These are phyloP conservation scores for Leptobrachium leishanense DNA, from an alignment of 2,113 vertebrate species.

Conservation along the genomic window DNA sequence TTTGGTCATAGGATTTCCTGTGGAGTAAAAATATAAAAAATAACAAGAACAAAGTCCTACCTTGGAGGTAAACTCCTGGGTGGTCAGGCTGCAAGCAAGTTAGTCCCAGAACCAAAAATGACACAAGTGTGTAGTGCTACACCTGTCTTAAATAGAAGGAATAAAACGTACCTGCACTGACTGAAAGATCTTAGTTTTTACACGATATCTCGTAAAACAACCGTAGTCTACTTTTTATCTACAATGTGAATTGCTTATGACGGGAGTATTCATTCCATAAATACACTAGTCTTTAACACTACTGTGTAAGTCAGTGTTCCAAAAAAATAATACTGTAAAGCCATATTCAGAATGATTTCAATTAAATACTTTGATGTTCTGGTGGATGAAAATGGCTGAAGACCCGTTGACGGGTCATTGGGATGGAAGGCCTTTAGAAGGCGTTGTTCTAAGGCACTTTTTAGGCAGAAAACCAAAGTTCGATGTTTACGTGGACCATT, in stretches of 20 bases:
- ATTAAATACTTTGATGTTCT: slow-evolving; percentile 36
- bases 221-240: not conserved
- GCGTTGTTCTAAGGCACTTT: not conserved
- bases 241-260: slow-evolving; percentile 22
- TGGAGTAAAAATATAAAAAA: slow-evolving; percentile 4
- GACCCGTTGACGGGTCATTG: not conserved
- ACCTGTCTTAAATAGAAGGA: slow-evolving; percentile 30
- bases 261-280: slow-evolving; percentile 33
- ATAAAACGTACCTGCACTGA: slow-evolving; percentile 20
- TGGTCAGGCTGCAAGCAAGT: slow-evolving; percentile 10
- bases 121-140: slow-evolving; percentile 28
- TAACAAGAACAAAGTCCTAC: not conserved
- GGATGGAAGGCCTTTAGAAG: slow-evolving; percentile 7
- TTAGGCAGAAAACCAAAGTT: not conserved
- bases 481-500: slow-evolving; percentile 16
- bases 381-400: slow-evolving; percentile 15
- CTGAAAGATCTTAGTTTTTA: slow-evolving; percentile 6
- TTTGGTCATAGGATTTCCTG: slow-evolving; percentile 37
- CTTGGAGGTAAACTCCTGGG: slow-evolving; percentile 10
- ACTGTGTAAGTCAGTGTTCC: slow-evolving; percentile 43
- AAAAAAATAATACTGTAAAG: slow-evolving; percentile 32
- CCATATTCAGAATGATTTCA: slow-evolving; percentile 31
- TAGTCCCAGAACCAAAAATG: slow-evolving; percentile 28
- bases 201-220: not conserved
- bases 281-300: slow-evolving; percentile 29